phyloP scores from a whole-genome alignment of 2,888 invertebrate genomes.

The Ichneumoninae sp. region DNA sequence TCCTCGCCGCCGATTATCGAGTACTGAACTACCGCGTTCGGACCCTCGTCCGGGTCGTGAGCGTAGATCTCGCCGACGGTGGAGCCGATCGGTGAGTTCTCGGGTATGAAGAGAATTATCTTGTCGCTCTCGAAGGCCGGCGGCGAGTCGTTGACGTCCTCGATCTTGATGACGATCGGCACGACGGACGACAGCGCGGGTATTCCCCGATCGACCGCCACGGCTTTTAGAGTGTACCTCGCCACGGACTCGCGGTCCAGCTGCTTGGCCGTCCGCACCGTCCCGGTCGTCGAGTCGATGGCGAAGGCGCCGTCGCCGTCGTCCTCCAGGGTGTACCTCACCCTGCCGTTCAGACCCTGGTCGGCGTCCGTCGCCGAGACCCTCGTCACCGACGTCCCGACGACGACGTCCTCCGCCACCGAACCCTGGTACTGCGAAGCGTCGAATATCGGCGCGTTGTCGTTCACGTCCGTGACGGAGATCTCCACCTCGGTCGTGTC shows the following conservation, averaged over 20 bases:
- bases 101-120: constrained; percentile 94
- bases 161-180: constrained; percentile 92
- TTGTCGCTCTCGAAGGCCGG: constrained; percentile 95
- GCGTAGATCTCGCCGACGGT: constrained; percentile 96
- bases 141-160: constrained; percentile 96
- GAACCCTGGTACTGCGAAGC: constrained; percentile 92
- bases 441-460: constrained; percentile 95
- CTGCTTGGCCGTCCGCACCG: constrained; percentile 94
- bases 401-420: constrained; percentile 94
- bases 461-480: constrained; percentile 97
- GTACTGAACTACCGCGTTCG: constrained; percentile 96
- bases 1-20: constrained; percentile 97
- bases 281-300: constrained; percentile 96
- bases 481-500: constrained; percentile 98
- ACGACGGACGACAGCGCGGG: constrained; percentile 89
- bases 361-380: constrained; percentile 94
- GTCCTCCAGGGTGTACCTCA: constrained; percentile 90
- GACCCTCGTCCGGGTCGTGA: constrained; percentile 96
- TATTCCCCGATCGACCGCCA: constrained; percentile 95
- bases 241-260: constrained; percentile 96
- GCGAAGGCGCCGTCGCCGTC: constrained; percentile 96
- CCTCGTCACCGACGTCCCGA: constrained; percentile 92
- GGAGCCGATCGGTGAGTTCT: constrained; percentile 98
- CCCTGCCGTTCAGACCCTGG: constrained; percentile 93
- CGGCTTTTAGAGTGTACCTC: constrained; percentile 92